A percentile compares a stretch with the other conserved stretches of the same genome.
phyloP scores from a whole-genome alignment of 2,113 vertebrate species.

The Piaya cayana region DNA sequence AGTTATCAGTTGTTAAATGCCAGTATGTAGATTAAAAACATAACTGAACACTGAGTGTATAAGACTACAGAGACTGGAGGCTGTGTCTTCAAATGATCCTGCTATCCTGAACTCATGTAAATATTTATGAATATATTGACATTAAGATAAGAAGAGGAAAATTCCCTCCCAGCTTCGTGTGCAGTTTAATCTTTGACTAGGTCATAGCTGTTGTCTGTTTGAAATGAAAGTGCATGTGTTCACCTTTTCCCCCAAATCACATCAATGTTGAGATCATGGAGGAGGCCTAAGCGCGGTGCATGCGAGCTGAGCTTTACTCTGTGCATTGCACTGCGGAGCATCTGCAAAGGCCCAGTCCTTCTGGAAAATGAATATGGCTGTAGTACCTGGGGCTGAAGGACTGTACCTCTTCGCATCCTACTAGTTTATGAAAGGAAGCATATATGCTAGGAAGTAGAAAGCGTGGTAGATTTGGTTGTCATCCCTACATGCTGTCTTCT shows the following conservation, averaged over 20 bases:
- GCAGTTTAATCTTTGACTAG: constrained; percentile 41
- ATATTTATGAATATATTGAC: constrained; percentile 38
- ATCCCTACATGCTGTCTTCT: neutral
- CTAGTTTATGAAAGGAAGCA: neutral
- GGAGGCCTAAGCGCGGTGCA: neutral
- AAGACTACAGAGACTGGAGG: neutral
- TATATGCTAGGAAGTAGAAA: neutral
- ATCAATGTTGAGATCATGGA: neutral
- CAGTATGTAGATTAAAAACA: neutral
- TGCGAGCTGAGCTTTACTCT: neutral
- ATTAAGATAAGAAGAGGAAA: constrained; percentile 38
- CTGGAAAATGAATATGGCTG: neutral
- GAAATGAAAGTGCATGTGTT: constrained; percentile 1
- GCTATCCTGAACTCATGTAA: neutral
- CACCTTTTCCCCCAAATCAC: neutral
- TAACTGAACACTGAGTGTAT: neutral
- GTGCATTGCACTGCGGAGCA: neutral
- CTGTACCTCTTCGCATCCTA: neutral
- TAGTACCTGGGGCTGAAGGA: neutral
- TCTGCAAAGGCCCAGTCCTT: neutral
- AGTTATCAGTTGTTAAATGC: neutral
- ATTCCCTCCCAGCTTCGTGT: neutral
- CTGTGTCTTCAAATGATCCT: neutral
- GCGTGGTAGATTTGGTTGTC: neutral
- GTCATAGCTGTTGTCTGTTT: constrained; percentile 17